Evolutionary conservation across 2,888 invertebrate species (phyloP), one percentile per base, ranked within the genome.

Genomic region (Amorpha juglandis): DNA sequence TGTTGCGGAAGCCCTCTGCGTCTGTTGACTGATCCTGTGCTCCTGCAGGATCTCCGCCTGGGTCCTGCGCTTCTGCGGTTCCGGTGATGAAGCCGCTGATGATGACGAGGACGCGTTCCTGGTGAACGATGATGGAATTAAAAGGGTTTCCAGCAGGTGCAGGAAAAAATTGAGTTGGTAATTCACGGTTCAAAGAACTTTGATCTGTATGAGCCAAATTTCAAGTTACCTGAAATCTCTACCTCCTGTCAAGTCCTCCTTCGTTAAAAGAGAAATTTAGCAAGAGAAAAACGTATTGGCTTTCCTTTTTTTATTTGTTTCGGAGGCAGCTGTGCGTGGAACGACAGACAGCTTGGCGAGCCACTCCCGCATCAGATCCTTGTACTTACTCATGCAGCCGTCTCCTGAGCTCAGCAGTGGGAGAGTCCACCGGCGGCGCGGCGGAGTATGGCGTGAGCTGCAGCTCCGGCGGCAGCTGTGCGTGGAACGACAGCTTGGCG

Each of bases 401-500:
- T n/a, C 89, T 75, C 68, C 87, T 76, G 14, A 92, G 80, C 67
- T 89, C 91, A 0, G 87, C 88, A 0, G 84, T 87, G 69, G 89
- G 87, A 1, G 87, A 86, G 78, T 97, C 96, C 1, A 71, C 78
- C 0, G 71, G 73, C 68, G 96, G 74, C 42, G 68, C 81, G 7
- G 95, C 95, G 76, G 97, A 96, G 86, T 98, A 98, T 74, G 97
- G 97, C 64, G 98, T 94, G 47, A 98, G 94, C 86, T 98, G 98
- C 82, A 98, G 95, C 84, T 96, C 97, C 14, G 98, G 99, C 14
- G 98, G 98, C 71, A 99, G 94, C 78, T 95, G 95, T 14, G 99
- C 99, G 89, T 98, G 98, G 95, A 98, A 99, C 65, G 96, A 95
- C 74, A 99, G 96, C 92, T 98, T 98, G 81, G 96, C 96, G 16